A percentile compares a stretch with the other conserved stretches of the same genome.
Evolutionary conservation across 1,140 invertebrate genomes (phyloP).

Genomic region (Thalassaphorura encarpata): DNA sequence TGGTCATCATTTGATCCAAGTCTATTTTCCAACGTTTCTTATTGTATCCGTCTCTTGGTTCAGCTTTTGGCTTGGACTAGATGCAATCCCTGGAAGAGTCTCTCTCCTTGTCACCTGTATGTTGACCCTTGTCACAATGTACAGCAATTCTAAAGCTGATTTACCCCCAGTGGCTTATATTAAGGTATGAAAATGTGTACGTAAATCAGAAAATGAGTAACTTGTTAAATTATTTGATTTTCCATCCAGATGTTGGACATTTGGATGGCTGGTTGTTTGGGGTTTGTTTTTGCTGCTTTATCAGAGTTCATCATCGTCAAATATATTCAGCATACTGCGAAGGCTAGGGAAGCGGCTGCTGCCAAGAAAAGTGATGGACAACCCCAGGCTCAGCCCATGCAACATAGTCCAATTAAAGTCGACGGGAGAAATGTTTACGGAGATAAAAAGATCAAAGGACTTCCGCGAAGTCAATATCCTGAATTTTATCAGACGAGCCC

Average conservation of each 20-base stretch:
- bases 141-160: constrained; percentile 63
- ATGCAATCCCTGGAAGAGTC: constrained; percentile 71
- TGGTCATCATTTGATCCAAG: constrained; percentile 75
- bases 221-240: not conserved
- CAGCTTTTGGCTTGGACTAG: constrained; percentile 73
- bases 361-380: not conserved
- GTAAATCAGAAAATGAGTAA: not conserved
- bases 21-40: constrained; percentile 71
- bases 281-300: constrained; percentile 71
- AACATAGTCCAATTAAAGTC: not conserved
- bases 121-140: constrained; percentile 74
- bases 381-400: not conserved
- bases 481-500: too few species aligned
- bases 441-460: not conserved
- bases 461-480: too few species aligned
- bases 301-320: constrained; percentile 76
- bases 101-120: constrained; percentile 72
- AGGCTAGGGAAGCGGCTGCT: constrained; percentile 37
- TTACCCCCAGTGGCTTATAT: constrained; percentile 72
- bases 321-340: constrained; percentile 43
- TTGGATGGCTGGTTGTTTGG: constrained; percentile 81
- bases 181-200: constrained; percentile 37
- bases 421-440: not conserved
- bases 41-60: constrained; percentile 83
- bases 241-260: constrained; percentile 56